Evolutionary conservation across 2,113 vertebrate genomes (phyloP).

Genomic region (Poeciliopsis turrubarensis): DNA sequence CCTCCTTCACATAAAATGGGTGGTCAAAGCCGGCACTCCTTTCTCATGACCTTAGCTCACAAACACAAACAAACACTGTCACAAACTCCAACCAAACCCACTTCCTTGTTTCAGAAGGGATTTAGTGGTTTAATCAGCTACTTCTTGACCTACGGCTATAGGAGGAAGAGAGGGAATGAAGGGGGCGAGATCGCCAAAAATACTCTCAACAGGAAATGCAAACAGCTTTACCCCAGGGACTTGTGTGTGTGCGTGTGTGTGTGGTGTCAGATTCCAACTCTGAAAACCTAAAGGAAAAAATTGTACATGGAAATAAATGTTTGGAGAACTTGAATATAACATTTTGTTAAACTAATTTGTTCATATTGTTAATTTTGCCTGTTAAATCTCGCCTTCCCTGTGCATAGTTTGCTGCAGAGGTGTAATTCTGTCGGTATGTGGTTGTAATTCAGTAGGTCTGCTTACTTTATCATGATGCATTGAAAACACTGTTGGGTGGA

Average conservation of each 20-base stretch:
- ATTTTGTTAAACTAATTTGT: neutral
- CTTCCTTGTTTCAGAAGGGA: conserved; percentile 71
- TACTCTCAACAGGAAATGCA: conserved; percentile 65
- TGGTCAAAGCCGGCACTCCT: conserved; percentile 51
- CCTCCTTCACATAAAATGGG: conserved; percentile 49
- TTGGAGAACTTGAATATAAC: neutral
- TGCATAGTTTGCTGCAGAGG: conserved; percentile 64
- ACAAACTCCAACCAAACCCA: conserved; percentile 54
- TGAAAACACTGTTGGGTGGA: conserved; percentile 47
- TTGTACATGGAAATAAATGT: neutral
- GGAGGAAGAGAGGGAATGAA: conserved; percentile 49
- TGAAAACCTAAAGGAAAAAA: conserved; percentile 7
- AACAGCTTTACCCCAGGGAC: conserved; percentile 19
- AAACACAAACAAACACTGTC: conserved; percentile 56
- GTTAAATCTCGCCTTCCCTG: conserved; percentile 24
- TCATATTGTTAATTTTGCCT: neutral
- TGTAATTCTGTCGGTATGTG: conserved; percentile 51
- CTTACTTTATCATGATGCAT: conserved; percentile 49
- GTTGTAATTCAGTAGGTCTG: conserved; percentile 32
- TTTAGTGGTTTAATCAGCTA: conserved; percentile 58
- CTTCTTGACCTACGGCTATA: conserved; percentile 54
- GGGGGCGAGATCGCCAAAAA: conserved; percentile 36
- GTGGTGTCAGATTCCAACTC: conserved; percentile 2
- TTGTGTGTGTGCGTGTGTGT: conserved; percentile 28
- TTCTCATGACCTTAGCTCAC: conserved; percentile 75